These are phyloP conservation scores for Bombus balteatus DNA, from an alignment of 1,140 invertebrate species.

Conservation along the genomic window DNA sequence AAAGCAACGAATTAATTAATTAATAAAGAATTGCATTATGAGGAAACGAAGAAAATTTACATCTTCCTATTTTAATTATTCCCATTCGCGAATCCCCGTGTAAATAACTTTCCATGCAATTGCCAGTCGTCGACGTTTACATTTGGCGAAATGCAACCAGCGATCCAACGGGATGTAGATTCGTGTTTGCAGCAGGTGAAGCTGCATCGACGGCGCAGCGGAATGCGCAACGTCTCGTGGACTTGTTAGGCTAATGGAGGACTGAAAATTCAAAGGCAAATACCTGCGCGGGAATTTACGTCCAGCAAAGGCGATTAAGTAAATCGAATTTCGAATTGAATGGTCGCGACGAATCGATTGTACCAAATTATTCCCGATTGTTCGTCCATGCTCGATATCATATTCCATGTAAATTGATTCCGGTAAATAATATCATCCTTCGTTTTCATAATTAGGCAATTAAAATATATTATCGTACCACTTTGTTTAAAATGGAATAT, in stretches of 20 bases:
- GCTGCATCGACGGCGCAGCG: not conserved
- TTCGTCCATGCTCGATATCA: not conserved
- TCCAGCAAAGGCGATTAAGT: constrained; percentile 12
- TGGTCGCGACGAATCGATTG: not conserved
- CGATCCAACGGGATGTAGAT: constrained; percentile 10
- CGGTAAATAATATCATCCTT: not conserved
- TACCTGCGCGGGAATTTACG: constrained; percentile 1
- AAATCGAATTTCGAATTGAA: constrained; percentile 28
- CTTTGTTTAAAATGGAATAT: not conserved
- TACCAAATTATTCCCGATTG: not conserved
- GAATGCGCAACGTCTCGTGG: constrained; percentile 10
- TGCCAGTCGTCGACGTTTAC: not conserved
- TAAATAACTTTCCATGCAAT: constrained; percentile 21
- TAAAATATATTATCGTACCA: too few relatives aligned
- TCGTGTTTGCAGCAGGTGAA: constrained; percentile 13
- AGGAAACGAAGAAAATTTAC: too few relatives aligned
- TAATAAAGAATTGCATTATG: too few relatives aligned
- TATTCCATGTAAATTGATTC: not conserved
- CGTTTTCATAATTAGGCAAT: not conserved
- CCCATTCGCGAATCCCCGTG: not conserved
- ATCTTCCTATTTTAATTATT: too few relatives aligned
- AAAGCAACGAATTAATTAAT: too few relatives aligned
- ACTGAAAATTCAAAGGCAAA: constrained; percentile 35
- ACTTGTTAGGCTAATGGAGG: constrained; percentile 16
- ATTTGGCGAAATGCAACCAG: not conserved